These are phyloP conservation scores for Conchocele bisecta DNA, from an alignment of 2,888 invertebrate genomes.

Conservation along the genomic window DNA sequence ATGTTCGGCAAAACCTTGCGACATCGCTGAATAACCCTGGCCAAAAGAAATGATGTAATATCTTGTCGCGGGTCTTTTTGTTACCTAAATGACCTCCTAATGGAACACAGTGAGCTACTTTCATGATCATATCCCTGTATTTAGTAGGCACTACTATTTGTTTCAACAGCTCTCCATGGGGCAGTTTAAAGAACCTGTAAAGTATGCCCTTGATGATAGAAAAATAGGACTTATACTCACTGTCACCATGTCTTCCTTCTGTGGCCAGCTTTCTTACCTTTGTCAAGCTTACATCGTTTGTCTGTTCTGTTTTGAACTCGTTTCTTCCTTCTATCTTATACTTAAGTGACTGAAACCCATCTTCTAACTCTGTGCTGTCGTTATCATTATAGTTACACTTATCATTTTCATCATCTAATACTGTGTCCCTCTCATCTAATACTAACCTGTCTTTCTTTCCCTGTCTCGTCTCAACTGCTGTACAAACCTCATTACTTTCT, in stretches of 20 bases:
- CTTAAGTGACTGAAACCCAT: no score
- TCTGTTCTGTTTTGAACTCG: background rate
- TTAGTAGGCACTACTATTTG: background rate
- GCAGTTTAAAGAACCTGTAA: background rate
- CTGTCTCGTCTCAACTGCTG: no score
- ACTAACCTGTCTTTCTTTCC: no score
- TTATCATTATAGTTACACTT: no score
- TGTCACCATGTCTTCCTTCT: background rate
- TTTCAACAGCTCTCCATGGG: background rate
- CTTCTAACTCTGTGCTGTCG: no score
- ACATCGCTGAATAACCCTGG: background rate
- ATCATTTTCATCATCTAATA: no score
- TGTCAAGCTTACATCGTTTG: background rate
- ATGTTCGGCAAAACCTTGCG: background rate
- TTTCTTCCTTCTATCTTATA: background rate
- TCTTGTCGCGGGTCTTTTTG: background rate
- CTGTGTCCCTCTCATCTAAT: no score
- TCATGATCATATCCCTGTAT: background rate
- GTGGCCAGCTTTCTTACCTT: slow-evolving; percentile 4
- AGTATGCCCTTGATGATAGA: background rate
- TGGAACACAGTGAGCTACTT: background rate
- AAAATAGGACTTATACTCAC: background rate
- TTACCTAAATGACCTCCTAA: background rate
- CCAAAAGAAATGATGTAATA: background rate
- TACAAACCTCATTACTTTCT: no score